Evolutionary conservation across 2,797 vertebrate genomes (phyloP), one percentile per base, ranked within the genome.

Genomic region (Glyptemys insculpta): DNA sequence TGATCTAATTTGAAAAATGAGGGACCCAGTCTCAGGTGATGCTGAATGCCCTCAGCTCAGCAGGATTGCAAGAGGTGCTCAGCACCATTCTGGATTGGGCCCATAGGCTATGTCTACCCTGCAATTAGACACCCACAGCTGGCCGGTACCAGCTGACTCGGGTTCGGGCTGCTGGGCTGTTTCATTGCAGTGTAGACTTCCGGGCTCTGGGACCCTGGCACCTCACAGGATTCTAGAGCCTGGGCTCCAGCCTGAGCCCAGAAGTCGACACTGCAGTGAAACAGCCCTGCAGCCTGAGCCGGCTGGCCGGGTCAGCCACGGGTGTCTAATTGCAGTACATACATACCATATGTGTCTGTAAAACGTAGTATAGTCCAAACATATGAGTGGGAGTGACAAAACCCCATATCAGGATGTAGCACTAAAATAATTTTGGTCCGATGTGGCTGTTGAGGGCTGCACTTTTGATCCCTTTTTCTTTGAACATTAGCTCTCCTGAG

Each of bases 401-500:
- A 49, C 5, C 27, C 12, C 15, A 18, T 29, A 31, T 49, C 49
- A 23, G 10, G 25, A 78, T 29, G 25, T 49, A 29, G 44, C 4
- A 49, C 7, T 31, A 10, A 49, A 49, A 56, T 31, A 44, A 29
- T n/a, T 78, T 78, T 52, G 54, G 53, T 27, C 44, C 31, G 8
- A 10, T 23, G 16, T 19, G 47, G 80, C n/a, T n/a, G 49, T 29
- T 47, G 72, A 79, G 76, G 62, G 47, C 31, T 10, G 34, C 79
- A 44, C 6, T 10, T 5, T 10, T 4, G 3, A 1, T 79, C 54
- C 25, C 62, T 79, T 87, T 87, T 47, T 41, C 11, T 86, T 47
- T 44, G 29, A 29, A 0, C 56, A 37, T 10, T 57, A 0, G 19
- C 4, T 12, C 23, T 52, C 85, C 15, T 14, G 12, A 90, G 2